Conservation (phyloP, 1,140 invertebrate species). For the Megalopta genalis region DNA sequence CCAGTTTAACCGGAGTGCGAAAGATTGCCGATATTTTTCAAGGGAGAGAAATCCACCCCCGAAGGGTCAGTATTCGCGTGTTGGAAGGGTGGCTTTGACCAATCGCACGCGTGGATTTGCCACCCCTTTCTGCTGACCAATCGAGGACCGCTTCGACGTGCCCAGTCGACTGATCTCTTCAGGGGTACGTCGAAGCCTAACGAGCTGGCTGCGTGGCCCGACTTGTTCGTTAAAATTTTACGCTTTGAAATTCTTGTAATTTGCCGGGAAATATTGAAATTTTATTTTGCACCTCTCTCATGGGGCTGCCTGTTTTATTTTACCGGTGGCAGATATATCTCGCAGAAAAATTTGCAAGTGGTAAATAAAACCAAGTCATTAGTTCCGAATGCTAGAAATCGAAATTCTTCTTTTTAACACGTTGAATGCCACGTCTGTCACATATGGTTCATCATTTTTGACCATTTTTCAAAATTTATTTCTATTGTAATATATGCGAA, state of each 20-base stretch:
- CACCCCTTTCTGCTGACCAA: constrained; percentile 76
- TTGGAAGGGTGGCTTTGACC: constrained; percentile 73
- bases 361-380: background rate
- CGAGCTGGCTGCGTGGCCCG: background rate
- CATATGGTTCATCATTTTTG: too few relatives aligned
- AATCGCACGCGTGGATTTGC: constrained; percentile 75
- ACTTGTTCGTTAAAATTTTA: constrained; percentile 39
- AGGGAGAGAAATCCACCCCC: constrained; percentile 65
- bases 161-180: constrained; percentile 54
- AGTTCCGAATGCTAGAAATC: background rate
- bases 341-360: too few relatives aligned
- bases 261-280: background rate
- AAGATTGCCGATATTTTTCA: constrained; percentile 57
- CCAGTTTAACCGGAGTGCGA: constrained; percentile 22
- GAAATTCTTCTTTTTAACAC: background rate
- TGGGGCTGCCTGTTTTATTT: background rate
- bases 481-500: too few relatives aligned
- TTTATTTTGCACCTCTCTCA: too few relatives aligned
- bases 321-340: background rate
- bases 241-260: constrained; percentile 3
- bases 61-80: constrained; percentile 73
- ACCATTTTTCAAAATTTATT: too few relatives aligned
- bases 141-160: constrained; percentile 69
- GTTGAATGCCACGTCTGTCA: background rate
- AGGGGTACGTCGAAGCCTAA: constrained; percentile 35